A percentile compares a stretch with the other conserved stretches of the same genome.
phyloP scores from a whole-genome alignment of 2,797 vertebrate species.

The Cetoscarus ocellatus region DNA sequence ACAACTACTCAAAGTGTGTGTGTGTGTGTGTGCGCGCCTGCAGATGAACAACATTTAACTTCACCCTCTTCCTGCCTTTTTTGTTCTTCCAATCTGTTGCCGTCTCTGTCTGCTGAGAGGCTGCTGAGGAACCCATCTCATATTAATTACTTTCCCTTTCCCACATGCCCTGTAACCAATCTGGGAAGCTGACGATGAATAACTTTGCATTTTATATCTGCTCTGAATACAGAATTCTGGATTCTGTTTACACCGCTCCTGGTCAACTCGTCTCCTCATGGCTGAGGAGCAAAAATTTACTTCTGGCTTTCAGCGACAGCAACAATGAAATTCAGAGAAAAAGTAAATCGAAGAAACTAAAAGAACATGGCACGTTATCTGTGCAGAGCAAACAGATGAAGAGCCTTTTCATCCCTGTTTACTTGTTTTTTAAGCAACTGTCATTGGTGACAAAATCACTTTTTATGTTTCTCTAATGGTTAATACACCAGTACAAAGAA shows the following conservation, averaged over 20 bases:
- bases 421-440: too few relatives aligned
- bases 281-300: conserved; percentile 39
- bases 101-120: conserved; percentile 66
- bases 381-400: not conserved
- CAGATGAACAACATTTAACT: conserved; percentile 67
- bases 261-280: conserved; percentile 69
- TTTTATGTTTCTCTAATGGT: too few relatives aligned
- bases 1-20: conserved; percentile 31
- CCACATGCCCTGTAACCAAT: conserved; percentile 82
- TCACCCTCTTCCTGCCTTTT: conserved; percentile 68
- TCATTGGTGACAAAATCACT: too few relatives aligned
- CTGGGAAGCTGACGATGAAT: conserved; percentile 80
- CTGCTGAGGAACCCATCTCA: conserved; percentile 79
- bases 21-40: conserved; percentile 13
- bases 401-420: too few relatives aligned
- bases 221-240: conserved; percentile 77
- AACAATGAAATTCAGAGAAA: conserved; percentile 44
- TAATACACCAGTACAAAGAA: too few relatives aligned
- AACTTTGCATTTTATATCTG: conserved; percentile 83
- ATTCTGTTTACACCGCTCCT: conserved; percentile 76
- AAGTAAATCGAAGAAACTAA: conserved; percentile 34
- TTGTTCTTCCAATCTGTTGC: conserved; percentile 72
- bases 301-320: conserved; percentile 57
- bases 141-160: conserved; percentile 82
- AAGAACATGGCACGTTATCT: conserved; percentile 10